Evolutionary conservation across 2,888 invertebrate species (phyloP).

Genomic region (Glaucopsyche alexis): DNA sequence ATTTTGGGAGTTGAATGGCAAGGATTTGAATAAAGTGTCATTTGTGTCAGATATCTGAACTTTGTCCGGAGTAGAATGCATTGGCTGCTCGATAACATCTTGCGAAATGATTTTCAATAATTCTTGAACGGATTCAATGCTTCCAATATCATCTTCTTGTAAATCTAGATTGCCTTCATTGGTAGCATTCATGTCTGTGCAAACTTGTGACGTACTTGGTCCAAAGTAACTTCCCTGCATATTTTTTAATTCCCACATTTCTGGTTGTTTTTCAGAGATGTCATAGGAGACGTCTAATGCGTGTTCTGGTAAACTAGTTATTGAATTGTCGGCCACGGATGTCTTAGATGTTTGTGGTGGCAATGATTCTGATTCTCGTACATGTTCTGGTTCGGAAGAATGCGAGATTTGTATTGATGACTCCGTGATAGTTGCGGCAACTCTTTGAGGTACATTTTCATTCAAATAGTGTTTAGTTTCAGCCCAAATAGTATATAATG

Average conservation of each 20-base stretch:
- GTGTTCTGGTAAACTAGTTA: neutral
- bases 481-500: slow-evolving; percentile 35
- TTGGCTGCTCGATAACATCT: neutral
- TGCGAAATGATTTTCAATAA: neutral
- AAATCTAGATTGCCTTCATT: neutral
- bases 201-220: too few species aligned
- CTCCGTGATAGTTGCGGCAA: slow-evolving; percentile 20
- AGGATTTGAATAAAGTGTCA: neutral
- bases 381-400: neutral
- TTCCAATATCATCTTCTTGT: slow-evolving; percentile 4
- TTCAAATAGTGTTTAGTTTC: slow-evolving; percentile 34
- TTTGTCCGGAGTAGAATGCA: neutral
- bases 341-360: too few species aligned
- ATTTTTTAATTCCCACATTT: neutral
- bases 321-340: too few species aligned
- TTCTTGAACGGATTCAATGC: neutral
- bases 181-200: neutral
- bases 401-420: neutral
- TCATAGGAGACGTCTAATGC: too few species aligned
- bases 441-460: slow-evolving; percentile 26
- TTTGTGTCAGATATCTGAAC: neutral
- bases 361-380: too few species aligned
- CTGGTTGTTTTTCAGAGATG: neutral
- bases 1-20: neutral
- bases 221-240: neutral